A percentile compares a stretch with the other conserved stretches of the same genome.
phyloP scores from a whole-genome alignment of 1,140 invertebrate species.

The Eupristina koningsbergeri region DNA sequence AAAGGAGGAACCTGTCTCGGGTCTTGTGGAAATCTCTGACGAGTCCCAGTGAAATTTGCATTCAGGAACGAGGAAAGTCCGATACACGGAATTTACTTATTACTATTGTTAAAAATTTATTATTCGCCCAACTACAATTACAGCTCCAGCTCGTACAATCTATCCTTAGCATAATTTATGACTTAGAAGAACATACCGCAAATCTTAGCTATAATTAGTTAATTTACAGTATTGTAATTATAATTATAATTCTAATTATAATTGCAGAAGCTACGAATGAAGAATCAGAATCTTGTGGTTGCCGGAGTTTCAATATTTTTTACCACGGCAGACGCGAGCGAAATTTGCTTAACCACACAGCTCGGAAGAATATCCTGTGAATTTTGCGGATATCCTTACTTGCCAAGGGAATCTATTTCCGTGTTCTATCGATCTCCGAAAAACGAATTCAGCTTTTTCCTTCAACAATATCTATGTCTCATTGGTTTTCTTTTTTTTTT shows the following conservation, averaged over 20 bases:
- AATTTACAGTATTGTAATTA: too few species aligned
- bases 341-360: neutral
- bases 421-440: neutral
- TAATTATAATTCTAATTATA: neutral
- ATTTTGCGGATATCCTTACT: neutral
- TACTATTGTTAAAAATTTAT: neutral
- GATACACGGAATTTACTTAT: neutral
- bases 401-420: neutral
- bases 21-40: neutral
- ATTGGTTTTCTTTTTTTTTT: too few species aligned
- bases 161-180: conserved; percentile 8
- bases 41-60: neutral
- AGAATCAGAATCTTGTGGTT: neutral
- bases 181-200: neutral
- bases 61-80: neutral
- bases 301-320: neutral
- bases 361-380: neutral
- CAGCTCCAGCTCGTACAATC: neutral
- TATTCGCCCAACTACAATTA: neutral
- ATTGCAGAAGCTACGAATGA: neutral
- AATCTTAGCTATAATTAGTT: conserved; percentile 9
- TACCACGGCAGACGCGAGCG: neutral
- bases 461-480: too few species aligned
- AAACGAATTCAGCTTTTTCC: neutral
- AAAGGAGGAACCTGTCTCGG: neutral